Evolutionary conservation across 2,797 vertebrate genomes (phyloP).

Genomic region (Lacerta bilineata): DNA sequence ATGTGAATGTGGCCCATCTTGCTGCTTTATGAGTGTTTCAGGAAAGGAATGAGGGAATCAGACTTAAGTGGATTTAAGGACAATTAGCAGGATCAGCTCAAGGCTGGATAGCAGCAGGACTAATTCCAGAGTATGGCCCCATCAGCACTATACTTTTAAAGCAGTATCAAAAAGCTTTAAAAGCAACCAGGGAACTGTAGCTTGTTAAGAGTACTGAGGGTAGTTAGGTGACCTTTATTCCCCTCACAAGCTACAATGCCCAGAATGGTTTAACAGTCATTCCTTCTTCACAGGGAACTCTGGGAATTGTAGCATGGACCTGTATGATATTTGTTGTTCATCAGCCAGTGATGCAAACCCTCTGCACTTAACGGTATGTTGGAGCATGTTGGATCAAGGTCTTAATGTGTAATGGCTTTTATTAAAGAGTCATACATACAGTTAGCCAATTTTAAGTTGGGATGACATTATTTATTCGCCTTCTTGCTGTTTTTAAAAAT

Average conservation of each 20-base stretch:
- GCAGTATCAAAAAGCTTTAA: no score
- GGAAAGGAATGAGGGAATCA: not conserved
- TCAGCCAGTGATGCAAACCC: not conserved
- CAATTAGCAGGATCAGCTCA: not conserved
- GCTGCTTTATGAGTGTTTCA: not conserved
- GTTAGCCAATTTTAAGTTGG: not conserved
- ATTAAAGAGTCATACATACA: not conserved
- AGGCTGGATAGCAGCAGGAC: not conserved
- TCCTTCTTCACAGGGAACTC: not conserved
- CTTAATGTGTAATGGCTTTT: not conserved
- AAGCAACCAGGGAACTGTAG: no score
- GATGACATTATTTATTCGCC: not conserved
- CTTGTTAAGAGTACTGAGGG: no score
- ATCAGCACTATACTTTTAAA: no score
- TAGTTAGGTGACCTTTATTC: no score
- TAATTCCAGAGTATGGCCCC: not conserved
- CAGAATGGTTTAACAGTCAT: no score
- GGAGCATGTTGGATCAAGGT: not conserved
- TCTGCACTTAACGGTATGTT: not conserved
- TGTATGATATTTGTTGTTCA: not conserved
- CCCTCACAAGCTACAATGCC: no score
- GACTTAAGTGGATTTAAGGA: not conserved
- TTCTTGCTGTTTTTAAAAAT: constrained; percentile 1
- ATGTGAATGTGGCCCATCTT: not conserved
- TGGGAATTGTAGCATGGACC: not conserved